Base-by-base conservation (phyloP, 1,140 invertebrate species). In the Trichoplusia ni region DNA sequence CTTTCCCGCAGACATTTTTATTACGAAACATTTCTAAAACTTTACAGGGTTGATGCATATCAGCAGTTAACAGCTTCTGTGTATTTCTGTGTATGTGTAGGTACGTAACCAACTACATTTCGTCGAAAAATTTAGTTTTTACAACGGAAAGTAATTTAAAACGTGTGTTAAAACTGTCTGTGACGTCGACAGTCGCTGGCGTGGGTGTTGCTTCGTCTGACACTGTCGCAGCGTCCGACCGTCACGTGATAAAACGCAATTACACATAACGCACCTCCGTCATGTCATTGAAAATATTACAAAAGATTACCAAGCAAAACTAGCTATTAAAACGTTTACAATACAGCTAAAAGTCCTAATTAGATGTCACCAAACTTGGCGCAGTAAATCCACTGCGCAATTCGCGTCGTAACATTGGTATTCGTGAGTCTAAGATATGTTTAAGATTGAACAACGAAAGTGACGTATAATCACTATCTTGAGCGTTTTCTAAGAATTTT, bases 241-340 rank as follows among this genome's bases (percentile, higher is more conserved):
- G 38, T 74, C 71, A 68, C 71, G 63, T 47, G 71, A 60, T 14
- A 31, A 54, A 42, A 69, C 73, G 69, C 69, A 75, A 69, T 69
- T 75, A 75, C 64, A 75, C 53, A 56, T 42, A 21, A 49, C 60
- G 65, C 62, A 59, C 59, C 63, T 37, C 42, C 60, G 58, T 71
- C 64, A 69, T 69, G 56, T 67, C 64, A 74, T 63, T 71, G 62
- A 66, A 64, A 37, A 31, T 46, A 44, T 47, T 38, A 40, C 14
- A 56, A 47, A 42, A 14, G 23, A 35, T n/a, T 18, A n/a, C 8
- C 19, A 56, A 1, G 1, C 53, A 29, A 56, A 37, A 23, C 0
- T 54, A 9, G 25, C 33, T 19, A 19, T 25, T 54, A 54, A 38
- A 4, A 9, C 33, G 8, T 25, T 1, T 8, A 13, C 14, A 8